phyloP scores from a whole-genome alignment of 2,888 invertebrate species.

The Thalpophila matura region DNA sequence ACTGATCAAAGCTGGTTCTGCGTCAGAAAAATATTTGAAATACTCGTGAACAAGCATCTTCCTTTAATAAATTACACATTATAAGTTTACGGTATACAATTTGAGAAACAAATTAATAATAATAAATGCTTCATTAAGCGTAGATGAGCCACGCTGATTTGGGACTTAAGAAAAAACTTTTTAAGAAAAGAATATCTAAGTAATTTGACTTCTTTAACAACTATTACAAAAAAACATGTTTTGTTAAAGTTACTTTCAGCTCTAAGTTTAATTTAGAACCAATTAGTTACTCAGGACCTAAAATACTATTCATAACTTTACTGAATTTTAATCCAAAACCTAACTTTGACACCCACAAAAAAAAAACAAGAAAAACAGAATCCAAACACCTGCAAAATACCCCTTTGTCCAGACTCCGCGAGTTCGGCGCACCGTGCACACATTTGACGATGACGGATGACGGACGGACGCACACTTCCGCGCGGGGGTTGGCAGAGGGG shows the following conservation, averaged over 20 bases:
- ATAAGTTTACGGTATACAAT: slow-evolving; percentile 13
- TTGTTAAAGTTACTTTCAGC: background rate
- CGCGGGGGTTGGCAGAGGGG: slow-evolving; percentile 62
- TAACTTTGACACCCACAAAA: background rate
- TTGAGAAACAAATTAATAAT: slow-evolving; percentile 9
- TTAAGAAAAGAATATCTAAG: too few species aligned
- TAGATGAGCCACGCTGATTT: background rate
- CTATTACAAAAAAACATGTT: background rate
- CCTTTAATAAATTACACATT: slow-evolving; percentile 39
- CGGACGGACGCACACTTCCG: slow-evolving; percentile 74
- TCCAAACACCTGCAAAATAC: slow-evolving; percentile 50
- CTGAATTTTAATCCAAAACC: background rate
- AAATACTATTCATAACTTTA: background rate
- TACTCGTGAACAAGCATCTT: slow-evolving; percentile 32
- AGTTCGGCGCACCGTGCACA: slow-evolving; percentile 64
- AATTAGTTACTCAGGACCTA: too few species aligned
- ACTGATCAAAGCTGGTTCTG: slow-evolving; percentile 44
- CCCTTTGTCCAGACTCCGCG: slow-evolving; percentile 62
- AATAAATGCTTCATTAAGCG: slow-evolving; percentile 12
- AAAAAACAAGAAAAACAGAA: slow-evolving; percentile 16
- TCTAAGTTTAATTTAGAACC: too few species aligned
- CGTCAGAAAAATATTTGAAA: slow-evolving; percentile 23
- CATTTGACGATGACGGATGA: slow-evolving; percentile 82
- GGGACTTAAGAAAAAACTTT: too few species aligned
- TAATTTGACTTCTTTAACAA: too few species aligned